phyloP scores from a whole-genome alignment of 2,797 vertebrate genomes.

The Lepus oiostolus region DNA sequence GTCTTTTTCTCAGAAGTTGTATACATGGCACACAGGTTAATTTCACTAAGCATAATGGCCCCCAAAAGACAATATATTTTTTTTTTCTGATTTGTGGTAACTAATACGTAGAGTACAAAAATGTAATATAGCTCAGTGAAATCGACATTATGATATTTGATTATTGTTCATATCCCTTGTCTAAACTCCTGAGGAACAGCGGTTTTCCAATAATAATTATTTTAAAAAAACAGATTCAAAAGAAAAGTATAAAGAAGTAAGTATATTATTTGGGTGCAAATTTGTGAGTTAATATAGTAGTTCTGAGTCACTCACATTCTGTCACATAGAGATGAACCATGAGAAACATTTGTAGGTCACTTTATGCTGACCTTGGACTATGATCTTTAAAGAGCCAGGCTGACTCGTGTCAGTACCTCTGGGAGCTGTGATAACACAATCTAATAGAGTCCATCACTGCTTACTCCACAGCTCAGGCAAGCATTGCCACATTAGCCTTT shows the following conservation, averaged over 20 bases:
- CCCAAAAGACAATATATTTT: no score
- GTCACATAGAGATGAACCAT: not conserved
- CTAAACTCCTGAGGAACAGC: no score
- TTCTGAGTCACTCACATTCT: not conserved
- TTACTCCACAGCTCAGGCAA: not conserved
- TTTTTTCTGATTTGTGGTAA: no score
- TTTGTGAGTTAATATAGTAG: not conserved
- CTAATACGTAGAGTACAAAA: no score
- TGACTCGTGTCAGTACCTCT: not conserved
- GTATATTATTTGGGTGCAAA: not conserved
- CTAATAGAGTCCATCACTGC: not conserved
- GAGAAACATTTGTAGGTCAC: not conserved
- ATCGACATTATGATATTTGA: no score
- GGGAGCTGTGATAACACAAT: not conserved
- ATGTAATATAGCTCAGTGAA: no score
- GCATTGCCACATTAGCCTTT: not conserved
- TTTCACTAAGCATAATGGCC: no score
- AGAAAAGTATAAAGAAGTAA: not conserved
- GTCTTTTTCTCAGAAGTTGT: not conserved
- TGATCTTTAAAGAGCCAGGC: not conserved
- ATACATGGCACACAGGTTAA: not conserved
- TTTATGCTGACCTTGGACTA: not conserved
- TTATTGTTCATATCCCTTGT: no score
- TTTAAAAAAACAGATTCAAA: constrained; percentile 7
- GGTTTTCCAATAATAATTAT: no score